These are phyloP conservation scores for Drosophila ananassae DNA, from an alignment of 1,140 invertebrate species.

Conservation along the genomic window DNA sequence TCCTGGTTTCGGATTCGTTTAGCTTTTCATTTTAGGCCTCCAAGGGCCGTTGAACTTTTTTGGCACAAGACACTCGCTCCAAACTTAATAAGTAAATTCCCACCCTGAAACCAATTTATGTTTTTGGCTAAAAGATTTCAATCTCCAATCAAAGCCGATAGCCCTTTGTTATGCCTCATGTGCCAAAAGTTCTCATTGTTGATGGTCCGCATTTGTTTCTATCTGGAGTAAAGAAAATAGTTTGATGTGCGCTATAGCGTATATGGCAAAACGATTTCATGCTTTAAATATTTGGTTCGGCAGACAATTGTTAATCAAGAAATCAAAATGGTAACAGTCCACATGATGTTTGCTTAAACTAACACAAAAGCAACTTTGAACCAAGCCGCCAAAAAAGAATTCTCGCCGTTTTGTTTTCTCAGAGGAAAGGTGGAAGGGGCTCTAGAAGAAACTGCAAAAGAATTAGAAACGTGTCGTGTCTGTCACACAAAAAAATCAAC, in stretches of 20 bases:
- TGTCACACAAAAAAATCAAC: constrained; percentile 33
- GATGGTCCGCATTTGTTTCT: constrained; percentile 21
- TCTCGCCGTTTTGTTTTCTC: constrained; percentile 23
- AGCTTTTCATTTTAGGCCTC: constrained; percentile 31
- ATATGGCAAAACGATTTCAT: constrained; percentile 70
- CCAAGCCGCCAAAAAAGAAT: constrained; percentile 48
- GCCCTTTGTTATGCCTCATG: constrained; percentile 41
- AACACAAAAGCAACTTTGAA: constrained; percentile 54
- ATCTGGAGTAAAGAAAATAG: constrained; percentile 61
- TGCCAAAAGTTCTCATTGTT: constrained; percentile 55
- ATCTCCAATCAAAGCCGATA: constrained; percentile 66
- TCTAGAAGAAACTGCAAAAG: constrained; percentile 6
- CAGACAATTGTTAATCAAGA: constrained; percentile 77
- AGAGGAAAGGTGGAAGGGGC: not conserved
- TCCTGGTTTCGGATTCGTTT: constrained; percentile 17
- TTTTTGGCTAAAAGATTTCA: constrained; percentile 42
- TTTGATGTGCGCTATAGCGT: constrained; percentile 28
- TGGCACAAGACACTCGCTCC: constrained; percentile 57
- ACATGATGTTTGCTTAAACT: constrained; percentile 39
- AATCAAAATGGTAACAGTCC: constrained; percentile 51
- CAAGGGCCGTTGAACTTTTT: constrained; percentile 65
- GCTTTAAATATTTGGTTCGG: constrained; percentile 57
- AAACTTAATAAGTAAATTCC: constrained; percentile 59
- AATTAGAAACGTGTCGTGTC: constrained; percentile 30
- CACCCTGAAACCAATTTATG: constrained; percentile 62